phyloP scores from a whole-genome alignment of 2,113 vertebrate genomes.

The Bagarius yarrelli region DNA sequence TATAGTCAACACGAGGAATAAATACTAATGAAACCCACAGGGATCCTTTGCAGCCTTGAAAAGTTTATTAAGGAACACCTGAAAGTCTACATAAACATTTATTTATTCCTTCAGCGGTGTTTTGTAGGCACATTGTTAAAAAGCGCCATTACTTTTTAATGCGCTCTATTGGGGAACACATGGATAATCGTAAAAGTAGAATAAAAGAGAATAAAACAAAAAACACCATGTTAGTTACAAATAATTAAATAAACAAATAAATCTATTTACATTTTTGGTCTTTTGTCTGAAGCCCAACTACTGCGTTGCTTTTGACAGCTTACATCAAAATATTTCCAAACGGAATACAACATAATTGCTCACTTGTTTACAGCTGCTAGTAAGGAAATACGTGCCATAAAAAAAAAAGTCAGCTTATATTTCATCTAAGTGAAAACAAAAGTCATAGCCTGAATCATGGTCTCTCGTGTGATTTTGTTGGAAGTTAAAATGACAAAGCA shows the following conservation, averaged over 20 bases:
- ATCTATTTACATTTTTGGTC: background rate
- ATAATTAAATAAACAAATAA: constrained; percentile 7
- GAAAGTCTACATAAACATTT: constrained; percentile 2
- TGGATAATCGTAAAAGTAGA: background rate
- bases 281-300: background rate
- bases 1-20: background rate
- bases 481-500: background rate
- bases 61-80: constrained; percentile 23
- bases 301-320: background rate
- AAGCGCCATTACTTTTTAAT: constrained; percentile 6
- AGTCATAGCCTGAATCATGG: background rate
- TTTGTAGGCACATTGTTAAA: constrained; percentile 3
- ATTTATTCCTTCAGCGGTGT: constrained; percentile 9
- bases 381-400: background rate
- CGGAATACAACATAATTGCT: background rate
- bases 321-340: constrained; percentile 23
- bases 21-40: constrained; percentile 28
- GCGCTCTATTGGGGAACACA: background rate
- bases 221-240: background rate
- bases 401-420: too few species aligned
- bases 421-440: background rate
- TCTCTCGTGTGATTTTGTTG: background rate
- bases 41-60: background rate
- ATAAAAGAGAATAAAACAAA: background rate
- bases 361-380: constrained; percentile 24